Base-by-base conservation (phyloP, 2,113 vertebrate species). In the Eretmochelys imbricata region DNA sequence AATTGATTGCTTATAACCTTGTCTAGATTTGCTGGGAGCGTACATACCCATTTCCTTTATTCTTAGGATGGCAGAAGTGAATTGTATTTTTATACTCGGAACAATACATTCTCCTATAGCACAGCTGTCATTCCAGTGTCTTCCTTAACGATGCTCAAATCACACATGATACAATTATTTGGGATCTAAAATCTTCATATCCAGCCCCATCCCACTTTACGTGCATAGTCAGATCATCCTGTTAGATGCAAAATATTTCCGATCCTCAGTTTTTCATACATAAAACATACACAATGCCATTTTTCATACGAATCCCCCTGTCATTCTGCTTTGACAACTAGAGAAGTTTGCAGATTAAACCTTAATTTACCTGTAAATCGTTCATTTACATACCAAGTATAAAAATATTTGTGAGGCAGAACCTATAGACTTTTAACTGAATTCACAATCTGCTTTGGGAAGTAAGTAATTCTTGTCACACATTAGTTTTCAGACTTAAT, bases 241-340 rank as follows among this genome's bases (percentile, higher is more conserved):
- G 19, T 6, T 86, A 84, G 83, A 69, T 16, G 84, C 27, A 57
- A 13, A 12, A 5, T 17, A n/a, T 42, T 72, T 11, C 20, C 72
- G 93, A 82, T 1, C 2, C 51, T 82, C 55, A 86, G 29, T 78
- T 5, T 88, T 91, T 13, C 46, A 46, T 3, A n/a, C 5, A 62
- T 80, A 79, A 80, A 10, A 85, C 79, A 5, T 57, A 2, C 0
- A 0, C 5, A 49, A 1, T 3, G 91, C 3, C 1, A 72, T 84
- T 83, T 55, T 51, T 8, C 48, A 31, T 51, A 1, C 38, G 31
- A 88, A 80, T 84, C 4, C 22, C 24, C 0, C 27, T 29, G 17
- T 85, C 85, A 72, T 75, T 83, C 7, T 91, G 2, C 29, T 91
- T 57, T 54, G 11, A 93, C 85, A 87, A 88, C 48, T 84, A 79